These are phyloP conservation scores for Plagiodera versicolora DNA, from an alignment of 2,888 invertebrate species.

Conservation along the genomic window DNA sequence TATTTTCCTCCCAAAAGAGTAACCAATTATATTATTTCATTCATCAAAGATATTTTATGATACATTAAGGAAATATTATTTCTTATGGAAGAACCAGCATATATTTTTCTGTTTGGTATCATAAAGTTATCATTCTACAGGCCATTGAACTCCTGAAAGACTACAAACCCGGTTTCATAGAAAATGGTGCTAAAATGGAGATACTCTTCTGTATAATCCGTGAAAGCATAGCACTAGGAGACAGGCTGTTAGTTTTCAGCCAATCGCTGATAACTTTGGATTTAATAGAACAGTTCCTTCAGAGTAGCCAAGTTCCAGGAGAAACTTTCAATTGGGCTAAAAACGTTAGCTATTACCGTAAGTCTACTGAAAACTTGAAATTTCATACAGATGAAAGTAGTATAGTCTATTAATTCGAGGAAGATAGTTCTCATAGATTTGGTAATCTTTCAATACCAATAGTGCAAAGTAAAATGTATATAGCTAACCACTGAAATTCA, in stretches of 20 bases:
- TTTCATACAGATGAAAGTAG: too few relatives aligned
- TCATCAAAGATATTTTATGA: too few relatives aligned
- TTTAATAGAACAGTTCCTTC: conserved; percentile 91
- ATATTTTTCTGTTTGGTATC: too few relatives aligned
- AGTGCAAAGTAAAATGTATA: too few relatives aligned
- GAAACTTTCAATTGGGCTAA: conserved; percentile 78
- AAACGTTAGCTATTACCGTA: conserved; percentile 88
- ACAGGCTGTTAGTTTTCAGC: conserved; percentile 92
- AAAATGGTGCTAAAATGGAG: conserved; percentile 94
- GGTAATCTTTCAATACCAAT: too few relatives aligned
- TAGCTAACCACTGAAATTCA: too few relatives aligned
- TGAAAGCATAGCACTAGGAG: conserved; percentile 83
- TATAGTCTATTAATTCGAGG: too few relatives aligned
- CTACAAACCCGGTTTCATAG: conserved; percentile 85
- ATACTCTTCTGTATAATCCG: conserved; percentile 89
- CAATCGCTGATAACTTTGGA: conserved; percentile 95
- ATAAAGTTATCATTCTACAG: conserved; percentile 53
- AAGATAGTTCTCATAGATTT: too few relatives aligned
- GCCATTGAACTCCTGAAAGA: conserved; percentile 80
- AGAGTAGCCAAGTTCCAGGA: conserved; percentile 69
- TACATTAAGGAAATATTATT: too few relatives aligned
- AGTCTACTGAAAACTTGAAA: conserved; percentile 54
- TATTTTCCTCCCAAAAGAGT: too few relatives aligned
- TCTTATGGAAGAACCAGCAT: too few relatives aligned
- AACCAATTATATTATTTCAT: too few relatives aligned